phyloP scores from a whole-genome alignment of 2,888 invertebrate genomes.

The Schrankia costaestrigalis region DNA sequence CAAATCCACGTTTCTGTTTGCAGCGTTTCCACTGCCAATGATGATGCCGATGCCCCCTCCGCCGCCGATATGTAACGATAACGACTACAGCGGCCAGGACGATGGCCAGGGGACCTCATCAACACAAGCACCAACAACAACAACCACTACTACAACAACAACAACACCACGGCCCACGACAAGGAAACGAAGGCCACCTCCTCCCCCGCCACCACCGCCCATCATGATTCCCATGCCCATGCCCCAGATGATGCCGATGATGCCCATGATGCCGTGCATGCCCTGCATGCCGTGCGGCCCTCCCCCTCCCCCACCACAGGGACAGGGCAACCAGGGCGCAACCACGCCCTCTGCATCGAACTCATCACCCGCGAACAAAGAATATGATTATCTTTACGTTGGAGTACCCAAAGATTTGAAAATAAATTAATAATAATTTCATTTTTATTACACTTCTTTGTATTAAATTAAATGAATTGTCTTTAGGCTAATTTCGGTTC shows the following conservation, averaged over 20 bases:
- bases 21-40: no score
- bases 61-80: slow-evolving; percentile 16
- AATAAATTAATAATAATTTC: no score
- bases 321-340: neutral
- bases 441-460: no score
- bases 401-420: slow-evolving; percentile 55
- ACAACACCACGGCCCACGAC: slow-evolving; percentile 18
- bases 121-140: neutral
- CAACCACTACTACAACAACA: neutral
- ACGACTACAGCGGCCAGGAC: slow-evolving; percentile 1
- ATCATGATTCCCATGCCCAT: slow-evolving; percentile 4
- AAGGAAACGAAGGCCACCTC: neutral
- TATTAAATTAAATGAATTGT: no score
- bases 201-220: slow-evolving; percentile 2
- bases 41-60: slow-evolving; percentile 1
- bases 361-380: slow-evolving; percentile 8
- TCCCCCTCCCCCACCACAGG: neutral
- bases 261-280: slow-evolving; percentile 12
- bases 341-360: neutral
- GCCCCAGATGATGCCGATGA: neutral
- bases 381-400: slow-evolving; percentile 46
- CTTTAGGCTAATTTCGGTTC: no score
- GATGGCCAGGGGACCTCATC: neutral
- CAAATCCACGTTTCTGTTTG: no score
- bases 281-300: neutral